Evolutionary conservation across 2,888 invertebrate species (phyloP).

Genomic region (Volucella zonaria): DNA sequence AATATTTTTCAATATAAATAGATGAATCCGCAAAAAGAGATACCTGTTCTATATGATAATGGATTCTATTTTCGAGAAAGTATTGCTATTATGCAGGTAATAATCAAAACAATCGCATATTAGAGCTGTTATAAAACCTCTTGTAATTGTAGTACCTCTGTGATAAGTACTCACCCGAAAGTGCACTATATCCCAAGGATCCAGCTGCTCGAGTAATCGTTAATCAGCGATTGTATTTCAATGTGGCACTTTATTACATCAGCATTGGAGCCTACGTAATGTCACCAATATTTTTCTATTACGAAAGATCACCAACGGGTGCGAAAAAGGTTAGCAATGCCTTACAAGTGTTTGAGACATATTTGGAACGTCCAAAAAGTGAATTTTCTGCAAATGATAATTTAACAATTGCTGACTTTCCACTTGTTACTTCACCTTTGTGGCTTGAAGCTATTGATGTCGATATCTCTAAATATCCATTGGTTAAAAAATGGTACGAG

Average conservation of each 20-base stretch:
- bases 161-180: slow-evolving; percentile 88
- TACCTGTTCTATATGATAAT: slow-evolving; percentile 90
- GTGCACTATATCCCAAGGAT: slow-evolving; percentile 88
- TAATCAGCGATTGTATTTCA: slow-evolving; percentile 91
- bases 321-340: slow-evolving; percentile 88
- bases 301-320: slow-evolving; percentile 86
- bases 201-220: slow-evolving; percentile 88
- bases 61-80: slow-evolving; percentile 91
- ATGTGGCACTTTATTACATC: slow-evolving; percentile 89
- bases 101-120: not conserved
- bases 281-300: slow-evolving; percentile 91
- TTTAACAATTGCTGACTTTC: slow-evolving; percentile 90
- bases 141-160: slow-evolving; percentile 86
- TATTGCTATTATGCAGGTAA: slow-evolving; percentile 84
- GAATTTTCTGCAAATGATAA: slow-evolving; percentile 87
- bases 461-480: slow-evolving; percentile 85
- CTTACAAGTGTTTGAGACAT: slow-evolving; percentile 86
- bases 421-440: slow-evolving; percentile 88
- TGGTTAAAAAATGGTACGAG: slow-evolving; percentile 87
- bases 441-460: slow-evolving; percentile 89
- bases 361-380: slow-evolving; percentile 85
- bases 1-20: not conserved
- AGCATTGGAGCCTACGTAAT: slow-evolving; percentile 84
- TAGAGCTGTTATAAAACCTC: not conserved
- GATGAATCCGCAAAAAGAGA: slow-evolving; percentile 83